Evolutionary conservation across 2,888 invertebrate genomes (phyloP).

Genomic region (Aleiodes leptofemur): DNA sequence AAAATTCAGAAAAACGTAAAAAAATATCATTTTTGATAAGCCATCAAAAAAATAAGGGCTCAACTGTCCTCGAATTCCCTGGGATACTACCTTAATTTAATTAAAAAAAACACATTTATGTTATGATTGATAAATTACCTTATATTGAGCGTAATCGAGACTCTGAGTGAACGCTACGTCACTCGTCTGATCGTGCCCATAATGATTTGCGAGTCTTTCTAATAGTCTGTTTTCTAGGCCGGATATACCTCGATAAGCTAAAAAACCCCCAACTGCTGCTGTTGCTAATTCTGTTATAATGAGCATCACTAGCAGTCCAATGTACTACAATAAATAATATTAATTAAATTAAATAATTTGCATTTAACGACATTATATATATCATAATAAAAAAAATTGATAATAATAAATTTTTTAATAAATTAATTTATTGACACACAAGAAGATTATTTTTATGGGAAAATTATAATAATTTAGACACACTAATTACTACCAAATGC

Average conservation of each 20-base stretch:
- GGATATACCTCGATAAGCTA: conserved; percentile 72
- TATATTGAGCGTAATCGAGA: conserved; percentile 76
- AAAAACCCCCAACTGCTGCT: conserved; percentile 69
- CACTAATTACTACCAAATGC: no score
- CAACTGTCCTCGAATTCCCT: no score
- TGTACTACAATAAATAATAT: conserved; percentile 70
- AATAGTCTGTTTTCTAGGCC: conserved; percentile 71
- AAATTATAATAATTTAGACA: no score
- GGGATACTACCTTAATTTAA: no score
- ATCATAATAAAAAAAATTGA: no score
- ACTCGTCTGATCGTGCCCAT: conserved; percentile 70
- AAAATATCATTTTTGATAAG: no score
- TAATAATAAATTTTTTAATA: neutral
- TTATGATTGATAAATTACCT: conserved; percentile 64
- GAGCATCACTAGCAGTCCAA: conserved; percentile 75
- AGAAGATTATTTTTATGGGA: no score
- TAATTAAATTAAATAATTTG: conserved; percentile 45
- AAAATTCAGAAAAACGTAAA: no score
- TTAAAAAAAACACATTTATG: neutral
- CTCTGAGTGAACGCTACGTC: conserved; percentile 74
- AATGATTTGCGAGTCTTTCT: conserved; percentile 69
- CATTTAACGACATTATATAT: conserved; percentile 19
- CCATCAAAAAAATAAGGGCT: no score
- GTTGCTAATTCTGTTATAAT: conserved; percentile 75
- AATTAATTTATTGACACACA: no score